A percentile compares a stretch with the other conserved stretches of the same genome.
Conservation (phyloP, 2,888 invertebrate species). For the Cinara cedri region DNA sequence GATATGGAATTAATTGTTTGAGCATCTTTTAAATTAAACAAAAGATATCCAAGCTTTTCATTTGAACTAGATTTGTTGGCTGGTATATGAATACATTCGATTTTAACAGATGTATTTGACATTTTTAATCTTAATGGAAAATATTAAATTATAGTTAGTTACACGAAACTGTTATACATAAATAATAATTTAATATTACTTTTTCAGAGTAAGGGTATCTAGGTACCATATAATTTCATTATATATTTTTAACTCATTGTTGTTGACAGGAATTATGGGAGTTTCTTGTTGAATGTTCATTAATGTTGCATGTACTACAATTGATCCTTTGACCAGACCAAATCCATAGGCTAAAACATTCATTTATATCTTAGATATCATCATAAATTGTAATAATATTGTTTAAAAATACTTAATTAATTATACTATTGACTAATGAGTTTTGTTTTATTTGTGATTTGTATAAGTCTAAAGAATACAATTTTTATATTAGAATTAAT, state of each 20-base stretch:
- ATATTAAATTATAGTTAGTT: background rate
- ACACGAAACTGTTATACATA: background rate
- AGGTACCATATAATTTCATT: conserved; percentile 22
- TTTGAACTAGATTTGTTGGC: background rate
- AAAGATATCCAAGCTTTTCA: conserved; percentile 39
- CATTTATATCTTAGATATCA: no score
- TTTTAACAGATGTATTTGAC: conserved; percentile 19
- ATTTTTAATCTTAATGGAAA: conserved; percentile 28
- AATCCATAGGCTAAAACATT: conserved; percentile 36
- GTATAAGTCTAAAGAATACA: no score
- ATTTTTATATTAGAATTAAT: no score
- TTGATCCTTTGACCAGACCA: conserved; percentile 31
- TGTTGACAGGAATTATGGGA: background rate
- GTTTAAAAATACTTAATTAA: no score
- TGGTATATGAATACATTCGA: conserved; percentile 31
- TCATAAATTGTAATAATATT: no score
- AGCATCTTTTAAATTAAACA: conserved; percentile 40
- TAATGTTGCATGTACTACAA: conserved; percentile 34
- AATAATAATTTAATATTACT: conserved; percentile 8
- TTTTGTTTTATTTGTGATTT: no score
- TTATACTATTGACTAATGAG: no score
- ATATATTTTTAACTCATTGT: conserved; percentile 20
- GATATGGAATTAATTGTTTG: conserved; percentile 24
- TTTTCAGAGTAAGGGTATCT: conserved; percentile 24
- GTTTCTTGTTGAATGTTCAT: background rate